Conservation (phyloP, 30 jellyfish, hydroid and myxozoan species). For the Pelagia noctiluca region DNA sequence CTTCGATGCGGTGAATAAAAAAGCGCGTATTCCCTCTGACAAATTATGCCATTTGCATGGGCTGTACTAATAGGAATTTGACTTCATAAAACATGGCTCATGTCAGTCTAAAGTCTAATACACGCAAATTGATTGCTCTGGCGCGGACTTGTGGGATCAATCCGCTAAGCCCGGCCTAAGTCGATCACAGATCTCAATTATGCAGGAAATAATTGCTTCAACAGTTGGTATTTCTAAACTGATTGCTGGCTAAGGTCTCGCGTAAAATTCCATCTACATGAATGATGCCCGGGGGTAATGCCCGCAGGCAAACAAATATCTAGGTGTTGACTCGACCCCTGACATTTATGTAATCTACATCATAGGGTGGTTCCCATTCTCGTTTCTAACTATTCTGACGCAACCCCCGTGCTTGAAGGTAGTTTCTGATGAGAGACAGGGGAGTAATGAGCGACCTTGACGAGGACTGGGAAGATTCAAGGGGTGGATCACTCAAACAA, state of each 20-base stretch:
- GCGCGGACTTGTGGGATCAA: conserved; percentile 58
- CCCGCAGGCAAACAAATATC: conserved; percentile 23
- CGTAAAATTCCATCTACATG: conserved; percentile 48
- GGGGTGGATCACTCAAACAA: too few relatives aligned
- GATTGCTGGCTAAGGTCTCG: conserved; percentile 40
- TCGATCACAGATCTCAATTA: conserved; percentile 64
- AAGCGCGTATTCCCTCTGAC: conserved; percentile 69
- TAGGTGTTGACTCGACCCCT: conserved; percentile 23
- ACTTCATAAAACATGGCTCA: conserved; percentile 53
- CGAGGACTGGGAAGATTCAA: too few relatives aligned
- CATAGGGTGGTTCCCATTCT: not conserved
- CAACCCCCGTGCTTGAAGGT: not conserved
- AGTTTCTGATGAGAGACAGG: not conserved
- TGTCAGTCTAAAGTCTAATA: conserved; percentile 71
- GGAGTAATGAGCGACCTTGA: too few relatives aligned
- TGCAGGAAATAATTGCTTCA: conserved; percentile 51
- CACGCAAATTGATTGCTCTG: conserved; percentile 71
- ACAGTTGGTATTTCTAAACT: conserved; percentile 72
- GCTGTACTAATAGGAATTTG: conserved; percentile 64
- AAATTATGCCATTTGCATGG: conserved; percentile 67
- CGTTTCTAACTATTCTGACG: not conserved
- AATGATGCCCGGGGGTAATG: conserved; percentile 1
- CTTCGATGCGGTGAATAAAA: too few relatives aligned
- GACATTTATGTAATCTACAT: not conserved
- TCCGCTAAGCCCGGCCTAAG: conserved; percentile 73